Percentiles rank a stretch among this genome's conserved stretches.
Evolutionary conservation across 2,113 vertebrate species (phyloP).

Genomic region (Orthonyx spaldingii): DNA sequence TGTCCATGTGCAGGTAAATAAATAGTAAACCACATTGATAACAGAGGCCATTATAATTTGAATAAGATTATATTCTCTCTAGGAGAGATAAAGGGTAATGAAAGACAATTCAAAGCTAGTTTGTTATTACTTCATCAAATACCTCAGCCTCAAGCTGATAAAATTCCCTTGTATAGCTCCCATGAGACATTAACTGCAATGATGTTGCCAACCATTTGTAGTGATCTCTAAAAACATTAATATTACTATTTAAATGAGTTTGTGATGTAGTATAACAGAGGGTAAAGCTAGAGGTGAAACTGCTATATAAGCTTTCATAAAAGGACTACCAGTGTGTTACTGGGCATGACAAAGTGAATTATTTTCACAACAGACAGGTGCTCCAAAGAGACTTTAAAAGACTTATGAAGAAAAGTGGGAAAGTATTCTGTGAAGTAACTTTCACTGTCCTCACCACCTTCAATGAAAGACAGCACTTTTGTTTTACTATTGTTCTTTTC

Average conservation of each 20-base stretch:
- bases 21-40: slow-evolving; percentile 78
- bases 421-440: neutral
- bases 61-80: slow-evolving; percentile 79
- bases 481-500: neutral
- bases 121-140: slow-evolving; percentile 82
- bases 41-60: slow-evolving; percentile 79
- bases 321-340: slow-evolving; percentile 40
- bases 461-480: neutral
- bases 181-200: slow-evolving; percentile 65
- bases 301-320: slow-evolving; percentile 46
- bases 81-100: slow-evolving; percentile 81
- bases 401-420: slow-evolving; percentile 3
- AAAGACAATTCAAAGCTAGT: slow-evolving; percentile 78
- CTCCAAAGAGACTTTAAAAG: slow-evolving; percentile 40
- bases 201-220: slow-evolving; percentile 66
- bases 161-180: slow-evolving; percentile 61
- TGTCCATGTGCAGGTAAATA: slow-evolving; percentile 75
- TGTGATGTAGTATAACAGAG: slow-evolving; percentile 64
- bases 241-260: slow-evolving; percentile 73
- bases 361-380: slow-evolving; percentile 45
- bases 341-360: slow-evolving; percentile 62
- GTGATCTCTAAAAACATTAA: slow-evolving; percentile 77
- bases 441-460: neutral
- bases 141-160: slow-evolving; percentile 75
- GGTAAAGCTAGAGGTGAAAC: slow-evolving; percentile 72